Evolutionary conservation across 2,797 vertebrate genomes (phyloP), one percentile per base, ranked within the genome.

Genomic region (Discoglossus pictus): DNA sequence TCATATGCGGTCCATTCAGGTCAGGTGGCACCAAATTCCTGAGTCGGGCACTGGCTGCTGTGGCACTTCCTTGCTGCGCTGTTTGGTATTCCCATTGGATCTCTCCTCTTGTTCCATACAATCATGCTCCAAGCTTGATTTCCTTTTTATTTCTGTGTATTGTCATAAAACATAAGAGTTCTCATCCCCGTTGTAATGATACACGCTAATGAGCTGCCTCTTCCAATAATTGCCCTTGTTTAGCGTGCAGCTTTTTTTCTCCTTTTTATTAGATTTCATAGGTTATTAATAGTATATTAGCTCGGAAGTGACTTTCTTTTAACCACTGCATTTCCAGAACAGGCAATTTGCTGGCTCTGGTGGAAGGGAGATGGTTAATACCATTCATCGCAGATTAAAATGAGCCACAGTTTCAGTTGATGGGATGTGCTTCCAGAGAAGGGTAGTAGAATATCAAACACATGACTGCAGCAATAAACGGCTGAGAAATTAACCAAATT

Each of bases 81-180:
- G 68, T 86, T 88, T 89, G 86, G 84, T 88, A 86, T 87, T 84
- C 84, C 82, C 78, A 85, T 85, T 79, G 80, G 78, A 82, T 85
- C 84, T 82, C 81, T 66, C 78, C 82, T 87, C 84, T 84, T 84
- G 84, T 87, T 88, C 84, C 84, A 84, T 82, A 87, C 88, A 88
- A 90, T 88, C 88, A 85, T 83, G 88, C 81, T 82, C 85, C 40
- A 79, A 83, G 80, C 85, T 86, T 79, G 83, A 82, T 85, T 87
- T 85, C 84, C 83, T 85, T 89, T 90, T 90, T 90, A 90, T 90
- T 90, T 90, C 89, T 83, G 83, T 87, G 85, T 90, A n/a, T 90
- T 88, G 87, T 90, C 89, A 90, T 90, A 90, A 90, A 89, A 90
- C 87, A 89, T 90, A 90, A n/a, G 89, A 87, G 88, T 89, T 89